Evolutionary conservation across 1,140 invertebrate genomes (phyloP), one percentile per base, ranked within the genome.

Genomic region (Hyles vespertilio): DNA sequence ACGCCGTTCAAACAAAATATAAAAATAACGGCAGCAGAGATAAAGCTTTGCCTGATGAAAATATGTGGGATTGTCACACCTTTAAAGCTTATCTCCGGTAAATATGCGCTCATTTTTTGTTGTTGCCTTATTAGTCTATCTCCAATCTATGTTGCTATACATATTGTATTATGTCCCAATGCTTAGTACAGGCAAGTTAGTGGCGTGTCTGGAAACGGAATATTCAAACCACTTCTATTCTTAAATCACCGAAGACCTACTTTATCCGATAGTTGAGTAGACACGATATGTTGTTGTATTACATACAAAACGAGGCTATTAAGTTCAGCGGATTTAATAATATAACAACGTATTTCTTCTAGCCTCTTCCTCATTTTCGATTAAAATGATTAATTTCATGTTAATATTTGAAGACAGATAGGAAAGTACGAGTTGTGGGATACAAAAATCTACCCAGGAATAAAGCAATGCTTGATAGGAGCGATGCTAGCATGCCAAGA

Each of bases 1-100:
- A 98, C 89, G 95, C 97, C 2, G 94, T 99, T 33, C 97, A 98
- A 87, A 95, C 95, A 73, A 94, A 96, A 82, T 98, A 98, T 73
- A 94, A 94, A 73, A 98, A 97, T 78, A 91, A 92, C 48, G 90
- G 89, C 1, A 92, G 94, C 51, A 88, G 97, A 54, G 93, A 96
- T 77, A 91, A 93, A 70, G 91, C 93, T 3, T 80, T 97, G 46
- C 94, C 95, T 5, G 91, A 92, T 61, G 94, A 96, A 74, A 96
- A 96, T 75, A 96, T 96, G 95, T 97, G 96, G 96, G 94, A 96
- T 64, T 94, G 93, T 72, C 93, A 95, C 66, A 93, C 92, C 3
- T 95, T 95, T 71, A 92, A 95, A 86, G 91, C 93, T 3, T 94
- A 95, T 77, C 82, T 95, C 12, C 92, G 84, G 89, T 90, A 87